Base-by-base conservation (phyloP, 2,113 vertebrate genomes). In the Octodon degus region DNA sequence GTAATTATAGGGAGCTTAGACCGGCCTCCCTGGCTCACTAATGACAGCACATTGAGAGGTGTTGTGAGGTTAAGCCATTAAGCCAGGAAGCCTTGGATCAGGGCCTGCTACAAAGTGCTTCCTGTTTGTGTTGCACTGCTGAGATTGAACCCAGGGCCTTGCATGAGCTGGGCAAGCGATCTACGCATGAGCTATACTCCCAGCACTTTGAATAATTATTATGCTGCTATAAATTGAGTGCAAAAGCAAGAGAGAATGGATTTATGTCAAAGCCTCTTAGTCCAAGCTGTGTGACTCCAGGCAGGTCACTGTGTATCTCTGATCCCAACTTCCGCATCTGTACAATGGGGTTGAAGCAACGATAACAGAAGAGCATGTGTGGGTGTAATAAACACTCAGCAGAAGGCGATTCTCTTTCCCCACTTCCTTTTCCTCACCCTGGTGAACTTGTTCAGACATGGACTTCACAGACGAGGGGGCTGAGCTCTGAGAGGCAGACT, bases 371-470 rank as follows among this genome's bases (percentile, higher is more conserved):
- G 43, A 19, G 17, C 58, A 9, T 0, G 2, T 10, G 19, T 17
- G 30, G 14, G 0, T 27, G 6, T 0, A 9, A 13, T 2, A 27
- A 85, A 62, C 27, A 27, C 22, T 53, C 53, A 1, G 47, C 62
- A 34, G 20, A 25, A 47, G 5, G 55, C 30, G 0, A 30, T 92
- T 50, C 34, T 16, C 65, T 50, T 32, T 6, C 19, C 25, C 25
- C 13, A 1, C 20, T 9, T 77, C 34, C 0, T 0, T 77, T 17
- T 53, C 76, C n/a, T 84, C 40, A 3, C 7, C 4, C 58, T 53
- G 1, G 53, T 0, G 50, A 40, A n/a, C 11, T n/a, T 19, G 19
- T 55, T 24, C 0, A 1, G 50, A 43, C 16, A 0, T 0, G 0
- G 13, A 4, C 13, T 22, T 47, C n/a, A 24, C 16, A 17, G 27